Conservation (phyloP, 2,888 invertebrate genomes). For the Gnatocerus cornutus region DNA sequence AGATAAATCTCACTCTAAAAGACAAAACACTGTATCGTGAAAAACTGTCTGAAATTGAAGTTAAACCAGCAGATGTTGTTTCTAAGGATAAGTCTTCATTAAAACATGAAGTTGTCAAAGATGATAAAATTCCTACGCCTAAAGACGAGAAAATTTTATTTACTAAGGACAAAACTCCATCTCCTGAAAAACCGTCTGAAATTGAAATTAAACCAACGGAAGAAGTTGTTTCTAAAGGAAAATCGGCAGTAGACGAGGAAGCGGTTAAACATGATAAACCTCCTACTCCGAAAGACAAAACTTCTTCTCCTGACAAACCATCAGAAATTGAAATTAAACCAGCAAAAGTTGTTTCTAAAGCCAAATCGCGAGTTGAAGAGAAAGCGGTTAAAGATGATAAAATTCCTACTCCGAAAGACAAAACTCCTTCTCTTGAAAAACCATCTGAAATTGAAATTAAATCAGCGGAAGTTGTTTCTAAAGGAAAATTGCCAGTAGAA, state of each 20-base stretch:
- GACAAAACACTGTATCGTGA: no score
- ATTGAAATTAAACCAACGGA: not conserved
- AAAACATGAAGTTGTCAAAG: not conserved
- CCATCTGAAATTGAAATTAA: constrained; percentile 4
- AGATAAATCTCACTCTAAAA: no score
- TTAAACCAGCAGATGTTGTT: not conserved
- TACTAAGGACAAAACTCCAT: constrained; percentile 16
- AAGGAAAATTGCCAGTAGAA: constrained; percentile 7
- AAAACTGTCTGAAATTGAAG: no score
- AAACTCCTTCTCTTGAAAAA: constrained; percentile 10
- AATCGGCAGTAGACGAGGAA: constrained; percentile 9
- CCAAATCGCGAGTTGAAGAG: constrained; percentile 2
- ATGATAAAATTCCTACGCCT: constrained; percentile 1
- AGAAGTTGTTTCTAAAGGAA: constrained; percentile 7
- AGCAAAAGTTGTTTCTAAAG: not conserved
- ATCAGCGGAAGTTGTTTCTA: not conserved
- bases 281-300: constrained; percentile 21
- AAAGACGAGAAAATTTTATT: constrained; percentile 2
- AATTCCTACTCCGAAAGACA: constrained; percentile 1
- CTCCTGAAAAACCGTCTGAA: not conserved
- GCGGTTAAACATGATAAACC: constrained; percentile 1
- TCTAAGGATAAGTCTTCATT: constrained; percentile 1
- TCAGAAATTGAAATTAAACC: constrained; percentile 33
- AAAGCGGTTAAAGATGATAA: constrained; percentile 52
- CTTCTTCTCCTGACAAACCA: not conserved